These are phyloP conservation scores for Porites lobata DNA, from an alignment of 92 coral and sea anemone genomes.

Conservation along the genomic window DNA sequence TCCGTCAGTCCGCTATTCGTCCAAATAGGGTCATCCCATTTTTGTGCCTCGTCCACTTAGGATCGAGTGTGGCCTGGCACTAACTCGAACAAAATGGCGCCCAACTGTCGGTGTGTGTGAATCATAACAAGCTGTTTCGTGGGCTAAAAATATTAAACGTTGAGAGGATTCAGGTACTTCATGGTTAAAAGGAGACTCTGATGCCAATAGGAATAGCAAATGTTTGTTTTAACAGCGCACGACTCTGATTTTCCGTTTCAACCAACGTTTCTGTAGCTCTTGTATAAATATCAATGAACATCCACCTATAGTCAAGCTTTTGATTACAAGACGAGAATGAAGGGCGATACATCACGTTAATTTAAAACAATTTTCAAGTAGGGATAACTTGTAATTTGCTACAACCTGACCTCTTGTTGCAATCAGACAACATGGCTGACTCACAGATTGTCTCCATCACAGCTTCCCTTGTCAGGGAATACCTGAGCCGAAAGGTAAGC, in stretches of 20 bases:
- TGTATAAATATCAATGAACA: background rate
- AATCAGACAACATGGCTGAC: constrained; percentile 66
- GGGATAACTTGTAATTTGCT: too few species aligned
- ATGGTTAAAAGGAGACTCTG: background rate
- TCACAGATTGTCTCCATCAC: constrained; percentile 72
- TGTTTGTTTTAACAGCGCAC: too few species aligned
- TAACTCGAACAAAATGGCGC: constrained; percentile 34
- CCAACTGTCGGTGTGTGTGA: background rate
- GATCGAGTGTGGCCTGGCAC: constrained; percentile 14
- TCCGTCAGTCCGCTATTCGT: too few species aligned
- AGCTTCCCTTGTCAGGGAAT: constrained; percentile 96
- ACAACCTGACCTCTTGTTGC: background rate
- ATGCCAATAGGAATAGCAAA: too few species aligned
- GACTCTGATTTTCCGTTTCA: too few species aligned
- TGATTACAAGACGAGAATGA: background rate
- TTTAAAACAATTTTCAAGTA: too few species aligned
- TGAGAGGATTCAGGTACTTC: background rate
- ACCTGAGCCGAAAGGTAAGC: constrained; percentile 93
- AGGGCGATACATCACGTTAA: background rate
- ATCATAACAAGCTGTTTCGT: background rate
- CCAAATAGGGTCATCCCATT: too few species aligned
- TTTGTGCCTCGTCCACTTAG: background rate
- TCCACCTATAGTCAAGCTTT: background rate
- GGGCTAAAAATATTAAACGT: background rate
- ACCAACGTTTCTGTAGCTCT: background rate